Base-by-base conservation (phyloP, 2,888 invertebrate species). In the Cantharis nigra region DNA sequence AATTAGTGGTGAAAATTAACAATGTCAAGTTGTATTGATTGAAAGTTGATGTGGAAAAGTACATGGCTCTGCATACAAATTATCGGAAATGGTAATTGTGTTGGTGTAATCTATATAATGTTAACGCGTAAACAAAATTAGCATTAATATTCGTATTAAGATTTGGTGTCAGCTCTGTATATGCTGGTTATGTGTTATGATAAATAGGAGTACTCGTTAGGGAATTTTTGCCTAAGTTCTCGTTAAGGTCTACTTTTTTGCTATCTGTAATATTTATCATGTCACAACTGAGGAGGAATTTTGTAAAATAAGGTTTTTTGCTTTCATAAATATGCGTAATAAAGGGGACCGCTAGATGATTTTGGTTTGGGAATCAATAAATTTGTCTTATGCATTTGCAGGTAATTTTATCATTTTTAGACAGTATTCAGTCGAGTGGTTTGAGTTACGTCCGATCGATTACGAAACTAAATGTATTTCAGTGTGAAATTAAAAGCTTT, bases 391-490 rank as follows among this genome's bases (percentile, higher is more conserved):
- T 67, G 65, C 65, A 67, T 67, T 67, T 67, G 65, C 26, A 67
- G 65, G 26, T 67, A 23, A 23, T 67, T 67, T 67, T 13, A 67
- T 67, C 65, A 67, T 67, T 67, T 67, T 67, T 26, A 67, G 26
- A 67, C 20, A 23, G 20, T 26, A n/a, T 26, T 26, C 65, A n/a
- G 23, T 67, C n/a, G 65, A 67, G 65, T 67, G 20, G 26, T 49
- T 49, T n/a, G 49, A n/a, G 49, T n/a, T 67, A 67, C 65, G 65
- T 70, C 49, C 70, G 16, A 69, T 71, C 72, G 75, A 75, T 75
- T 75, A 71, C 63, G 69, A 75, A 75, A 75, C 75, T 71, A 72
- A 75, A 63, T 75, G 75, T 71, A 71, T 75, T 75, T 75, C 71
- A 30, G 71, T 75, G 75, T 75, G 75, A 75, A 75, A 75, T 75